Base-by-base conservation (phyloP, 1,140 invertebrate species). In the Anoplolepis gracilipes region DNA sequence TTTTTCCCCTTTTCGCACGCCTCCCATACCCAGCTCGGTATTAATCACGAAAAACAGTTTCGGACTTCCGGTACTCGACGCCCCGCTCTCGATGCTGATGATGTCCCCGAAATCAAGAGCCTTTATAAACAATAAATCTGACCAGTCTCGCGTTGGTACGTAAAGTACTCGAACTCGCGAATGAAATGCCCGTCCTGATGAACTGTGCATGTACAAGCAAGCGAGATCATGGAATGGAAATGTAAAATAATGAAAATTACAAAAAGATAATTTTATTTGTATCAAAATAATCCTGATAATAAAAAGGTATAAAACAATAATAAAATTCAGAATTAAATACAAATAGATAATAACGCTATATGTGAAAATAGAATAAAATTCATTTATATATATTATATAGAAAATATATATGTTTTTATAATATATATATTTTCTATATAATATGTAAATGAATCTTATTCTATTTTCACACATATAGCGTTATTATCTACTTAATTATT, bases 31-130 rank as follows among this genome's bases (percentile, higher is more conserved):
- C 39, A 5, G 46, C 57, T 39, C 70, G 53, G 28, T 62, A 86
- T 86, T 86, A 86, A 86, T 84, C 85, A 86, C 85, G 85, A 82
- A 73, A 81, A 84, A 81, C 85, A 70, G 78, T 84, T 70, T 72
- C 77, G 79, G 70, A 64, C 67, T 81, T 64, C 53, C 49, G 30
- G 28, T 46, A 16, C 57, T 11, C 65, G 53, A 55, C 62, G 33
- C 77, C 33, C 42, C 42, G 19, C 49, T 59, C 78, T 81, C 78
- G 78, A 81, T 81, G 78, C 65, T 70, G 78, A 81, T 81, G 78
- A 81, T 69, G 67, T 33, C 10, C 49, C 25, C 33, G 11, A 42
- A 57, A 57, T 57, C 78, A 69, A 79, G 76, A 55, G 30, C 46
- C 42, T 55, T 55, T 67, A 79, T 79, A 79, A 79, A 69, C 76